Conservation (phyloP, 2,888 invertebrate species). For the Crepidodera aurea region DNA sequence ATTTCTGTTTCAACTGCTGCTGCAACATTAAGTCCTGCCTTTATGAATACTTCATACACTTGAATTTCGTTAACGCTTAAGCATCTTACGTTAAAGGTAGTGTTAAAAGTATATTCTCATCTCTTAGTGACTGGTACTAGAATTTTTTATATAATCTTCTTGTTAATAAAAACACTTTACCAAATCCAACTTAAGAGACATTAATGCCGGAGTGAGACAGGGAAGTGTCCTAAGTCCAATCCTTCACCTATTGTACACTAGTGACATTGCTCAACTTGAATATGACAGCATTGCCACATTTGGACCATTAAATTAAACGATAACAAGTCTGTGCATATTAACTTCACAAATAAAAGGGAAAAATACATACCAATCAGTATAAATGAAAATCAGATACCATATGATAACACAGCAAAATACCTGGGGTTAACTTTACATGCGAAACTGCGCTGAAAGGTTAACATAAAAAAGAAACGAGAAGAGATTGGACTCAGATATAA, state of each 20-base stretch:
- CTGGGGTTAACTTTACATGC: background rate
- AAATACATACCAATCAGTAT: too few species aligned
- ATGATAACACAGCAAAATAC: background rate
- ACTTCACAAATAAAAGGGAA: background rate
- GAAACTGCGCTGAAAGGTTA: background rate
- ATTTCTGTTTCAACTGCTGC: too few species aligned
- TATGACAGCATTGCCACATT: background rate
- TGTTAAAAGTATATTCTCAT: too few species aligned
- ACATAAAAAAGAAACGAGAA: background rate
- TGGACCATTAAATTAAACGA: background rate
- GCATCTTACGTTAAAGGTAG: too few species aligned
- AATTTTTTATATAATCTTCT: background rate
- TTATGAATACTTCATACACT: too few species aligned
- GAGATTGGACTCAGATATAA: background rate
- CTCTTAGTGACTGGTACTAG: too few species aligned
- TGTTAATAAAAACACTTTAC: background rate
- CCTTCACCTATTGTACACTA: background rate
- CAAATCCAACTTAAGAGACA: background rate
- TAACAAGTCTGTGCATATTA: background rate
- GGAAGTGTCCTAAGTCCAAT: conserved; percentile 2
- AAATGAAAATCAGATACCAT: too few species aligned
- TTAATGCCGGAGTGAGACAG: conserved; percentile 3
- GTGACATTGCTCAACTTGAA: background rate
- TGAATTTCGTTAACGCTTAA: too few species aligned
- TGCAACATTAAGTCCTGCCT: too few species aligned